phyloP scores from a whole-genome alignment of 2,113 vertebrate species.

The Rhagologus leucostigma region DNA sequence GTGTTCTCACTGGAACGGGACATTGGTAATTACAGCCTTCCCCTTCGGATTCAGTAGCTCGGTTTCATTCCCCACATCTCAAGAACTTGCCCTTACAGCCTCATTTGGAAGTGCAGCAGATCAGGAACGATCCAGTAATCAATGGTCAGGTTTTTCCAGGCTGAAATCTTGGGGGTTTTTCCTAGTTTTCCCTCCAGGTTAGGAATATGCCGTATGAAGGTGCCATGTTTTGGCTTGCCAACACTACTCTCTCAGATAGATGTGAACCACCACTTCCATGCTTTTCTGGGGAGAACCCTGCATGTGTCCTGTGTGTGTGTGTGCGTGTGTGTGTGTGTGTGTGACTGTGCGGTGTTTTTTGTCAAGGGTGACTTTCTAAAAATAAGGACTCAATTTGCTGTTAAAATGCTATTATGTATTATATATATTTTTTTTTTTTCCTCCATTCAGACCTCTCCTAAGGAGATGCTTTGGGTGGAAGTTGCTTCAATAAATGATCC shows the following conservation, averaged over 20 bases:
- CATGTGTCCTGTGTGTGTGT: conserved; percentile 63
- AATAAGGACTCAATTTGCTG: conserved; percentile 67
- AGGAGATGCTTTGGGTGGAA: conserved; percentile 48
- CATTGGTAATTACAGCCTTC: background rate
- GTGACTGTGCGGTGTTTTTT: conserved; percentile 54
- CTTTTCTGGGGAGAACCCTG: conserved; percentile 67
- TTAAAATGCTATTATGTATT: conserved; percentile 63
- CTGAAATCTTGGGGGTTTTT: conserved; percentile 21
- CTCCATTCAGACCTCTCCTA: conserved; percentile 65
- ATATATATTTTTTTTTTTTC: background rate
- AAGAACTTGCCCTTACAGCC: background rate
- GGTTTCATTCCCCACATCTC: conserved; percentile 47
- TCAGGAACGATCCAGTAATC: background rate
- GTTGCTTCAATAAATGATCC: conserved; percentile 48
- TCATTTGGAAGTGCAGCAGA: conserved; percentile 37
- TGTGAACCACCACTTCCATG: conserved; percentile 55
- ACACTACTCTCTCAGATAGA: conserved; percentile 69
- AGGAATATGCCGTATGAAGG: conserved; percentile 72
- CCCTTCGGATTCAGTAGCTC: conserved; percentile 37
- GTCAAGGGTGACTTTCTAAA: conserved; percentile 69
- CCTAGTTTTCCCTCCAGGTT: conserved; percentile 35
- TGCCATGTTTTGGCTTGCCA: conserved; percentile 75
- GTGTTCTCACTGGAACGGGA: conserved; percentile 53
- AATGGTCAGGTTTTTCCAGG: conserved; percentile 14
- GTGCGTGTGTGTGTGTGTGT: background rate